phyloP scores from a whole-genome alignment of 2,888 invertebrate species.

The Athalia cordata region DNA sequence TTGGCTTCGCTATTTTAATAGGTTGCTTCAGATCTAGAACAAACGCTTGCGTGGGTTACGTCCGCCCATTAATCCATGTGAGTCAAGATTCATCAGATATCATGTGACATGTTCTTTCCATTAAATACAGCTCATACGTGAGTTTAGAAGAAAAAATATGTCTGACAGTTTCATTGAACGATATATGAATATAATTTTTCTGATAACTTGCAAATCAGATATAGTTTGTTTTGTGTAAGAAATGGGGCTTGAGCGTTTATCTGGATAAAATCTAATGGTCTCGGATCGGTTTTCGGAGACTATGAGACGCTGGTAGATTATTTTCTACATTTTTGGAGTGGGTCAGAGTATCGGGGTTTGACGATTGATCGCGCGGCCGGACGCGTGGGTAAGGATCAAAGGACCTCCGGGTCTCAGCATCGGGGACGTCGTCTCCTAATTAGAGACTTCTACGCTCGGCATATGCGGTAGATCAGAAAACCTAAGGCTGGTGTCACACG shows the following conservation, averaged over 20 bases:
- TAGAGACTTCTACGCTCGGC: conserved; percentile 40
- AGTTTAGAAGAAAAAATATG: not conserved
- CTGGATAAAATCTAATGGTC: no score
- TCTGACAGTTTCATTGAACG: no score
- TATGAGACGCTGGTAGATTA: not conserved
- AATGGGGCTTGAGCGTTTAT: no score
- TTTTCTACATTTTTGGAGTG: not conserved
- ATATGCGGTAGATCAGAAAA: conserved; percentile 20
- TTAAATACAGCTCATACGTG: not conserved
- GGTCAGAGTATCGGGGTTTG: not conserved
- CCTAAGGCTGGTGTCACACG: conserved; percentile 19
- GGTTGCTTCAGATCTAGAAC: conserved; percentile 51
- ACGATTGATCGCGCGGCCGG: conserved; percentile 43
- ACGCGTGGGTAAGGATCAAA: conserved; percentile 39
- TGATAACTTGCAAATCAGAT: no score
- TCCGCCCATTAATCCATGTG: not conserved
- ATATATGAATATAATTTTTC: no score
- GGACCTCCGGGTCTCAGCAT: conserved; percentile 38
- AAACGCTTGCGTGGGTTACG: conserved; percentile 15
- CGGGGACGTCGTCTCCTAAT: conserved; percentile 36
- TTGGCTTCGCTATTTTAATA: conserved; percentile 59
- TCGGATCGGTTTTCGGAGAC: no score
- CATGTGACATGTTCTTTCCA: not conserved
- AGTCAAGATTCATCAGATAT: not conserved
- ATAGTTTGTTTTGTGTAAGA: no score